phyloP scores from a whole-genome alignment of 1,140 invertebrate species.

The Manduca sexta region DNA sequence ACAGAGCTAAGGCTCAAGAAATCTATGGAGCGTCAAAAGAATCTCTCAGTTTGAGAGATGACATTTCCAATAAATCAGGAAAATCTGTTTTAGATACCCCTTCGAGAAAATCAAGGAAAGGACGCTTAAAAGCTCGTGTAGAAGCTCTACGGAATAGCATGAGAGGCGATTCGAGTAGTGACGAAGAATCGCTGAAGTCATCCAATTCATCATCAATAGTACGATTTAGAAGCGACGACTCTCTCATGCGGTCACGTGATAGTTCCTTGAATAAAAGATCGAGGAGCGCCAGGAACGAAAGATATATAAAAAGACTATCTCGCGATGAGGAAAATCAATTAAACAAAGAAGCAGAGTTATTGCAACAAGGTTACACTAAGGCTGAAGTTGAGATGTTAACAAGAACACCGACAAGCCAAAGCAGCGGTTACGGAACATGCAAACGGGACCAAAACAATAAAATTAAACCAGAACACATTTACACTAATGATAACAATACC shows the following conservation, averaged over 20 bases:
- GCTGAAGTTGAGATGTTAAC: constrained; percentile 68
- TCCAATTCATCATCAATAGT: constrained; percentile 77
- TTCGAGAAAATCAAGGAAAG: constrained; percentile 73
- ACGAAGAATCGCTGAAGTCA: constrained; percentile 80
- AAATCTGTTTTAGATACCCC: constrained; percentile 71
- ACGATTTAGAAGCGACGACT: constrained; percentile 80
- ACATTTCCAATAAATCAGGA: constrained; percentile 42
- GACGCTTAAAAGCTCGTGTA: constrained; percentile 76
- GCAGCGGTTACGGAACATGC: constrained; percentile 67
- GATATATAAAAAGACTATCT: constrained; percentile 83
- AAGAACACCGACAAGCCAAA: constrained; percentile 65
- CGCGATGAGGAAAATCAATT: constrained; percentile 78
- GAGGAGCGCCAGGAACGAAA: constrained; percentile 82
- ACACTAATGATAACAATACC: constrained; percentile 42
- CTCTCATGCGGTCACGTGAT: constrained; percentile 73
- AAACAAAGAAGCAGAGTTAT: constrained; percentile 74
- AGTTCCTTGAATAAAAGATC: constrained; percentile 69
- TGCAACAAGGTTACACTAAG: constrained; percentile 68
- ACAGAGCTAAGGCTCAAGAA: constrained; percentile 56
- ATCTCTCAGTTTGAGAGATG: constrained; percentile 55
- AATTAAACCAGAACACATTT: constrained; percentile 39
- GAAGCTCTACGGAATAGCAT: constrained; percentile 77
- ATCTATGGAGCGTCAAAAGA: constrained; percentile 48
- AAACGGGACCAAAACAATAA: constrained; percentile 55
- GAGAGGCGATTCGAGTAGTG: constrained; percentile 79